Evolutionary conservation across 92 coral and sea anemone genomes (phyloP).

Genomic region (Metridium senile): DNA sequence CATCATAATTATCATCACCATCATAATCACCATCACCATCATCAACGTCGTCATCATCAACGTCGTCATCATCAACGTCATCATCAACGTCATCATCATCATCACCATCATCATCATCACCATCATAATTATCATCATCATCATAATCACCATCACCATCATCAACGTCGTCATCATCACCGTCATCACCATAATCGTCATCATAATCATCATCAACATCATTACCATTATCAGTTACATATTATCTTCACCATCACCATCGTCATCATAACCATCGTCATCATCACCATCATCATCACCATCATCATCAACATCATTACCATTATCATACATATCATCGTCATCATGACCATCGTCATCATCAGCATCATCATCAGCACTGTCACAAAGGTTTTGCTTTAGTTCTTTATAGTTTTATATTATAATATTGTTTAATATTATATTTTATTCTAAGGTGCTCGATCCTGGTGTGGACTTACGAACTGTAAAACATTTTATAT

Average conservation of each 20-base stretch:
- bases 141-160: background rate
- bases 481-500: conserved; percentile 87
- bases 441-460: conserved; percentile 47
- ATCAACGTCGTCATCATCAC: background rate
- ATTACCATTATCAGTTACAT: no score
- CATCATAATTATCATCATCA: background rate
- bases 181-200: background rate
- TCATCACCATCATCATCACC: background rate
- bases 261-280: background rate
- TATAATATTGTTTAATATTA: no score
- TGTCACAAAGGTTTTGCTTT: background rate
- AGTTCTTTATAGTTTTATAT: background rate
- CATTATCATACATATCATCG: background rate
- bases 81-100: background rate
- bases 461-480: conserved; percentile 93
- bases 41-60: background rate
- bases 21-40: background rate
- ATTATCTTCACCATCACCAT: no score
- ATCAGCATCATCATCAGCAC: background rate
- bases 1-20: background rate
- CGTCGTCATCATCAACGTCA: background rate
- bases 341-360: background rate
- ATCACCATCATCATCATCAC: background rate
- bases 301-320: background rate
- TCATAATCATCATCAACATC: background rate